A percentile compares a stretch with the other conserved stretches of the same genome.
These are phyloP conservation scores for Tetrapedia diversipes DNA, from an alignment of 2,888 invertebrate genomes.

Conservation along the genomic window DNA sequence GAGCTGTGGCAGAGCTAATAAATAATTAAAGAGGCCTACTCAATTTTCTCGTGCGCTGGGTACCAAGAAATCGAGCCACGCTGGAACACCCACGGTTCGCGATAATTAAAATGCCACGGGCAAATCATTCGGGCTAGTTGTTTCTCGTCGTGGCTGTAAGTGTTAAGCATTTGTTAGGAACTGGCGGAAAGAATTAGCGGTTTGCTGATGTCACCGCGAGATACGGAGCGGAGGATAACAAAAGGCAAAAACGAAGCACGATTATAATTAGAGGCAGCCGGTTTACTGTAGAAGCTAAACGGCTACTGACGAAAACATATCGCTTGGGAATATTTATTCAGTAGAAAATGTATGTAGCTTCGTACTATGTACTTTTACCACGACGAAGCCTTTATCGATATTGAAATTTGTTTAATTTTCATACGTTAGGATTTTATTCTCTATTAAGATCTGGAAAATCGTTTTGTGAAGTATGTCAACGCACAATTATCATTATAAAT, in stretches of 20 bases:
- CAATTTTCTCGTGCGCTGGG: slow-evolving; percentile 15
- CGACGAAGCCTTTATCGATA: no score
- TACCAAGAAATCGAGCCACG: slow-evolving; percentile 1
- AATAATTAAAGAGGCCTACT: slow-evolving; percentile 44
- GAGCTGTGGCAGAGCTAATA: slow-evolving; percentile 7
- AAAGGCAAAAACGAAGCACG: slow-evolving; percentile 3
- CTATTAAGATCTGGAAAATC: neutral
- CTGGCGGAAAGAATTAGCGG: slow-evolving; percentile 36
- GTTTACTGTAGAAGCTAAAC: slow-evolving; percentile 2
- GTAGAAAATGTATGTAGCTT: no score
- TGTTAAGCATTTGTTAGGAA: slow-evolving; percentile 41
- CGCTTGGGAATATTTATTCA: neutral
- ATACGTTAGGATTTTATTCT: neutral
- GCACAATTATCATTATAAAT: neutral
- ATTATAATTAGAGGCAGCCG: slow-evolving; percentile 17
- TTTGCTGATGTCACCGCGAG: slow-evolving; percentile 48
- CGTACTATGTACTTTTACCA: no score
- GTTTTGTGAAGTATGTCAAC: no score
- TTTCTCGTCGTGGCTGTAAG: slow-evolving; percentile 54
- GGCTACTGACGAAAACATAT: neutral
- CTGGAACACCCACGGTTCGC: slow-evolving; percentile 49
- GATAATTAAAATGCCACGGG: slow-evolving; percentile 56
- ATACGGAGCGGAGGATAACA: neutral
- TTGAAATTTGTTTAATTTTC: neutral
- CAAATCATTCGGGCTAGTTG: slow-evolving; percentile 40